Evolutionary conservation across 2,888 invertebrate genomes (phyloP).

Genomic region (Schrankia costaestrigalis): DNA sequence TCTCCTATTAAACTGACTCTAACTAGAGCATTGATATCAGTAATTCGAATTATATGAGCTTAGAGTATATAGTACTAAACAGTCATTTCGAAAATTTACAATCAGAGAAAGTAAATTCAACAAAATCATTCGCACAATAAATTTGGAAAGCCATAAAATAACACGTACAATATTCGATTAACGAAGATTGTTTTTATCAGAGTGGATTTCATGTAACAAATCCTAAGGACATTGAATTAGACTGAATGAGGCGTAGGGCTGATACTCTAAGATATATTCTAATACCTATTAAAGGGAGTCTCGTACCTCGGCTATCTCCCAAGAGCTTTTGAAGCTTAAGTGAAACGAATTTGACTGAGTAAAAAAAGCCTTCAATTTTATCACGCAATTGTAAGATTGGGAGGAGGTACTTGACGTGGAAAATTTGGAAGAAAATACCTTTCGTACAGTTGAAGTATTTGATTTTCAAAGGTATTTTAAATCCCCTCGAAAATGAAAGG

Average conservation of each 20-base stretch:
- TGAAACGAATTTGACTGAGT: slow-evolving; percentile 55
- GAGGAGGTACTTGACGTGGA: slow-evolving; percentile 21
- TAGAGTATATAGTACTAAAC: no score
- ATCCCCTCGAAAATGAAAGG: no score
- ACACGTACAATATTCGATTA: background rate
- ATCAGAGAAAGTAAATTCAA: no score
- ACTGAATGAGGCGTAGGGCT: slow-evolving; percentile 29
- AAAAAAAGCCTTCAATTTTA: slow-evolving; percentile 58
- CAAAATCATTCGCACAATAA: no score
- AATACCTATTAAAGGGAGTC: slow-evolving; percentile 39
- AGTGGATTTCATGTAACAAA: slow-evolving; percentile 31
- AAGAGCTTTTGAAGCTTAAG: slow-evolving; percentile 49
- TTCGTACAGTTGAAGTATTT: slow-evolving; percentile 22
- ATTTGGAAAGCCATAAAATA: no score
- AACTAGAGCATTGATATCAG: no score
- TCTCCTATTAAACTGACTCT: no score
- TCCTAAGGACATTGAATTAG: slow-evolving; percentile 33
- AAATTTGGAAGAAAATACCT: slow-evolving; percentile 24
- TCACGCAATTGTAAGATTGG: slow-evolving; percentile 56
- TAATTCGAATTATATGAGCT: no score
- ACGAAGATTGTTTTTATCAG: slow-evolving; percentile 1
- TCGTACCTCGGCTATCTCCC: slow-evolving; percentile 34
- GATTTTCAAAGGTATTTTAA: slow-evolving; percentile 19
- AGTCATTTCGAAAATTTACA: no score
- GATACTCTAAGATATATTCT: slow-evolving; percentile 39